Evolutionary conservation across 2,888 invertebrate species (phyloP).

Genomic region (Oxycera nigricornis): DNA sequence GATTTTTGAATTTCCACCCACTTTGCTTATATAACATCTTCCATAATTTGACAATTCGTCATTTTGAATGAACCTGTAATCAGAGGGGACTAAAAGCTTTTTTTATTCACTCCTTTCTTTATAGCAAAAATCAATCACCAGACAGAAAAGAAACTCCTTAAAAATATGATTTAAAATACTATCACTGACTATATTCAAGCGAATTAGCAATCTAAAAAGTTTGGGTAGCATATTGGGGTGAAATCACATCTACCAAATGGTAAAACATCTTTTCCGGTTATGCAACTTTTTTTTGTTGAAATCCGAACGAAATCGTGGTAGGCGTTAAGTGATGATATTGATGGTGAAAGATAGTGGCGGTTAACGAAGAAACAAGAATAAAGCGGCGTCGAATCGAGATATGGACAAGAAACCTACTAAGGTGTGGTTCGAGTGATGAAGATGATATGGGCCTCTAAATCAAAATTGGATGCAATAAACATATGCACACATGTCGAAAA

Average conservation of each 20-base stretch:
- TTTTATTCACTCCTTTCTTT: too few species aligned
- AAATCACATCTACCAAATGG: not conserved
- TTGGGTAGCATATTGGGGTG: too few species aligned
- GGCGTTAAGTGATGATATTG: slow-evolving; percentile 1
- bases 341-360: not conserved
- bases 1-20: too few species aligned
- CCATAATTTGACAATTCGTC: too few species aligned
- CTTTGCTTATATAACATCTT: too few species aligned
- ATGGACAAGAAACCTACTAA: not conserved
- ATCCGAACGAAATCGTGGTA: not conserved
- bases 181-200: too few species aligned
- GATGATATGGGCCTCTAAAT: slow-evolving; percentile 11
- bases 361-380: not conserved
- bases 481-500: not conserved
- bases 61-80: too few species aligned
- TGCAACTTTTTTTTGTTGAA: not conserved
- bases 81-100: too few species aligned
- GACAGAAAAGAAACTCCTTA: too few species aligned
- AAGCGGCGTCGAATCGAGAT: not conserved
- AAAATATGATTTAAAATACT: too few species aligned
- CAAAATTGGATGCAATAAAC: not conserved
- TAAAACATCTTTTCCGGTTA: slow-evolving; percentile 7
- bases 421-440: not conserved
- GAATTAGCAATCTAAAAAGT: too few species aligned
- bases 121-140: too few species aligned